These are phyloP conservation scores for Lithobius niger DNA, from an alignment of 1,140 invertebrate species.

Conservation along the genomic window DNA sequence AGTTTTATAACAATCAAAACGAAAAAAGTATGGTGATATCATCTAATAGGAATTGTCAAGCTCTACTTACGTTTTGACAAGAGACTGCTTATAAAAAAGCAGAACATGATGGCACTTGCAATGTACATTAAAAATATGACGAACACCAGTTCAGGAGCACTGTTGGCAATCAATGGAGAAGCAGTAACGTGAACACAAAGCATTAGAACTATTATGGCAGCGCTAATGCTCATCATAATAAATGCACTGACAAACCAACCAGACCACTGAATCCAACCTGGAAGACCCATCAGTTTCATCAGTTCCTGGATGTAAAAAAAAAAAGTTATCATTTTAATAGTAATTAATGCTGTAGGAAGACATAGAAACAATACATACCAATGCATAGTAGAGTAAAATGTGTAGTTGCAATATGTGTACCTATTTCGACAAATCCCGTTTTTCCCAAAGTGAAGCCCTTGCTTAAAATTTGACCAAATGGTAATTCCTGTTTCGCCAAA, in stretches of 20 bases:
- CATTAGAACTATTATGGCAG: not conserved
- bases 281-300: slow-evolving; percentile 40
- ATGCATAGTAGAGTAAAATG: not conserved
- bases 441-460: no score
- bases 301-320: slow-evolving; percentile 32
- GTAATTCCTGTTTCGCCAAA: no score
- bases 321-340: not conserved
- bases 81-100: not conserved
- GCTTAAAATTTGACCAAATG: no score
- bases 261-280: slow-evolving; percentile 36
- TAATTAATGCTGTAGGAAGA: not conserved
- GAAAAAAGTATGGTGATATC: no score
- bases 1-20: no score
- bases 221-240: slow-evolving; percentile 29
- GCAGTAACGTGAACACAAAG: not conserved
- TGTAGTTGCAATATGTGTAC: no score
- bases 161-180: not conserved
- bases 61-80: slow-evolving; percentile 1
- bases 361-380: no score
- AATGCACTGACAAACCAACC: slow-evolving; percentile 39
- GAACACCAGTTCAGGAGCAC: not conserved
- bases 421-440: no score
- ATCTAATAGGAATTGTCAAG: no score
- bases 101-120: not conserved
- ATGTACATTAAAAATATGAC: not conserved